Evolutionary conservation across 2,888 invertebrate species (phyloP).

Genomic region (Lycocerus yunnanus): DNA sequence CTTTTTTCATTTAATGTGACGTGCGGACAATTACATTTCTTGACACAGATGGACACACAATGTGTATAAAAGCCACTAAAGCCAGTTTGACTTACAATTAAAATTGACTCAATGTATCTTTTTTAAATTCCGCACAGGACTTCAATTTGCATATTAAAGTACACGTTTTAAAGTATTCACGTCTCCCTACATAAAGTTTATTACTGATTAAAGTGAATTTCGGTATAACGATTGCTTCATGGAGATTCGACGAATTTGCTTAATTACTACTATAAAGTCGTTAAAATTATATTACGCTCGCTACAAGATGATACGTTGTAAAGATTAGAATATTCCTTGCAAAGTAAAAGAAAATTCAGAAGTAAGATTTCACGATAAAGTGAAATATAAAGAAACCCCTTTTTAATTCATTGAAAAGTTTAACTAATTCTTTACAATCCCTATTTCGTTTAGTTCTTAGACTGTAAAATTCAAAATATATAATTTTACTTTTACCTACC

Average conservation of each 20-base stretch:
- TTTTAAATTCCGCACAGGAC: conserved; percentile 42
- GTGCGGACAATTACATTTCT: conserved; percentile 23
- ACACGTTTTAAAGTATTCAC: conserved; percentile 31
- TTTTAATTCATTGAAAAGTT: not conserved
- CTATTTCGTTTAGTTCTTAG: not conserved
- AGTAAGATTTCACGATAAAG: conserved; percentile 14
- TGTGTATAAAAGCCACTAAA: conserved; percentile 18
- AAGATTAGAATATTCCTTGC: conserved; percentile 10
- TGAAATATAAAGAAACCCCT: conserved; percentile 3
- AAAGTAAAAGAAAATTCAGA: conserved; percentile 7
- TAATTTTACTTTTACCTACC: not conserved
- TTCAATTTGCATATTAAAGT: conserved; percentile 39
- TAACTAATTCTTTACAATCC: not conserved
- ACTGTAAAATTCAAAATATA: not conserved
- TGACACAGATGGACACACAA: conserved; percentile 33
- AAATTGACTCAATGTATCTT: conserved; percentile 46
- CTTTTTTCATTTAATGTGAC: conserved; percentile 24
- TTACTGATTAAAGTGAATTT: conserved; percentile 34
- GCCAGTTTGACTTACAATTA: conserved; percentile 42
- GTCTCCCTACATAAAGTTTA: conserved; percentile 32
- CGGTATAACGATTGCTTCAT: conserved; percentile 26
- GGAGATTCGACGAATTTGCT: conserved; percentile 26
- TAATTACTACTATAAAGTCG: conserved; percentile 25
- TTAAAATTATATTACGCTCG: conserved; percentile 29
- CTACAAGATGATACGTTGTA: conserved; percentile 19